Conservation (phyloP, 2,113 vertebrate genomes). For the Tinamus guttatus region DNA sequence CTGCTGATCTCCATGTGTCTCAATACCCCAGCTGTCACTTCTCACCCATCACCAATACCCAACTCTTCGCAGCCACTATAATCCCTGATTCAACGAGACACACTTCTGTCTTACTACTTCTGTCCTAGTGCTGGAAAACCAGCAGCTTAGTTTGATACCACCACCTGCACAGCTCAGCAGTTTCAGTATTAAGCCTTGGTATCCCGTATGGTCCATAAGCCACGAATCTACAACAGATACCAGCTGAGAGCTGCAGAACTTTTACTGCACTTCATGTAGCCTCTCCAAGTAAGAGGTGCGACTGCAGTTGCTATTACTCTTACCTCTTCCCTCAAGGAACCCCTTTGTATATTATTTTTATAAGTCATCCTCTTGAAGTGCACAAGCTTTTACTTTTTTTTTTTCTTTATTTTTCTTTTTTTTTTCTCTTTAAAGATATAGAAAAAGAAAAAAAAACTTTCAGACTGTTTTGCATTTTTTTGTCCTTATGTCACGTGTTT, state of each 20-base stretch:
- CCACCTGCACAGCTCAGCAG: background rate
- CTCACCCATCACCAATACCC: background rate
- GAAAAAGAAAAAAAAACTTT: background rate
- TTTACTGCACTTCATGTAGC: constrained; percentile 8
- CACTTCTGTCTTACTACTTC: background rate
- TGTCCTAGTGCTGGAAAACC: background rate
- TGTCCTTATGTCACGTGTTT: background rate
- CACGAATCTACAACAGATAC: background rate
- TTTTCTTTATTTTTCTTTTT: background rate
- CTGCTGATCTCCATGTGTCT: background rate
- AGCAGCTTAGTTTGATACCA: background rate
- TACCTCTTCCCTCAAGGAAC: background rate
- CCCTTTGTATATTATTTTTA: background rate
- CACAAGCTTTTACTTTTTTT: background rate
- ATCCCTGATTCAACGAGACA: background rate
- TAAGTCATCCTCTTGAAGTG: background rate
- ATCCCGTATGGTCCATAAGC: background rate
- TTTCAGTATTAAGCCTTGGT: background rate
- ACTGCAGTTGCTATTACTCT: background rate
- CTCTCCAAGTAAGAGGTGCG: constrained; percentile 13
- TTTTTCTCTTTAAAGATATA: background rate
- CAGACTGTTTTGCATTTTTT: background rate
- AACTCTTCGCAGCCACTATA: fast-evolving
- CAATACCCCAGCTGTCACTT: background rate
- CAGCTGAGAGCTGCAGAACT: constrained; percentile 11